Evolutionary conservation across 2,888 invertebrate species (phyloP).

Genomic region (Habroteleia sp.): DNA sequence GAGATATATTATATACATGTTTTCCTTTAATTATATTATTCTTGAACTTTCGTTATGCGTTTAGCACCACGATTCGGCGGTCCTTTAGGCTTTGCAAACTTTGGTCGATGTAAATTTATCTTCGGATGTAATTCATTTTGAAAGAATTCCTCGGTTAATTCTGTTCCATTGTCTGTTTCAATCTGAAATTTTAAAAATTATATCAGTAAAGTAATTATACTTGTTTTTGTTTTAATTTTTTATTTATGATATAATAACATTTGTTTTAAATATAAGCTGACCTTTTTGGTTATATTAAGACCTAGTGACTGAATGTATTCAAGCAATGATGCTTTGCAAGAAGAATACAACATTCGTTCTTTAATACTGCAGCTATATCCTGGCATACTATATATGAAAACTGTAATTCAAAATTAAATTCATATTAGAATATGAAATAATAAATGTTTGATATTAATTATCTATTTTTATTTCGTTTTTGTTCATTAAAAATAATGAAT

Average conservation of each 20-base stretch:
- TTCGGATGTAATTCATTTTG: slow-evolving; percentile 97
- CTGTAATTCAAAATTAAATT: too few species aligned
- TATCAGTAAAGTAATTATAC: too few species aligned
- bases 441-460: too few species aligned
- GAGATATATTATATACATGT: slow-evolving; percentile 35
- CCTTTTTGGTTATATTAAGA: slow-evolving; percentile 92
- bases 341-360: slow-evolving; percentile 99
- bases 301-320: slow-evolving; percentile 90
- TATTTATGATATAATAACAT: too few species aligned
- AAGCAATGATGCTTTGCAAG: slow-evolving; percentile 96
- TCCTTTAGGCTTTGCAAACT: slow-evolving; percentile 98
- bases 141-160: slow-evolving; percentile 93
- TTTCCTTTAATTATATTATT: slow-evolving; percentile 45
- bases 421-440: too few species aligned
- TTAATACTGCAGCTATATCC: slow-evolving; percentile 97
- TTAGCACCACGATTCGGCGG: slow-evolving; percentile 96
- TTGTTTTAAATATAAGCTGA: too few species aligned
- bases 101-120: slow-evolving; percentile 91
- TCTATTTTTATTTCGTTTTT: too few species aligned
- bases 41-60: slow-evolving; percentile 87
- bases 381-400: slow-evolving; percentile 99
- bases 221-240: too few species aligned
- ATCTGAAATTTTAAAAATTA: too few species aligned
- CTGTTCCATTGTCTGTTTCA: slow-evolving; percentile 88
- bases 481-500: too few species aligned